These are phyloP conservation scores for Selene dorsalis DNA, from an alignment of 2,797 vertebrate species.

Conservation along the genomic window DNA sequence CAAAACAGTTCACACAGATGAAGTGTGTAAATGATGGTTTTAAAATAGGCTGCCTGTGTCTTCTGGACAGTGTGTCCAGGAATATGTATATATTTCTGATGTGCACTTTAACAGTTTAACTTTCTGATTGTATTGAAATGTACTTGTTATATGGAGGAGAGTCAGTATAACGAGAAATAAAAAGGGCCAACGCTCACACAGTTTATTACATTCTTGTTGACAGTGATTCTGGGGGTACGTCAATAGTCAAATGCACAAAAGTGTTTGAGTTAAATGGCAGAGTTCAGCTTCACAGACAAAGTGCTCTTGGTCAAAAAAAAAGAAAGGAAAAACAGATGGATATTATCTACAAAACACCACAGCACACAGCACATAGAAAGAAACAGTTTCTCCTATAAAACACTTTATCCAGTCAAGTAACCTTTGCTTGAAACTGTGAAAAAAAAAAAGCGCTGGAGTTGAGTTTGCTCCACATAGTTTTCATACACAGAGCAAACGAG, in stretches of 20 bases:
- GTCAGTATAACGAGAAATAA: constrained; percentile 13
- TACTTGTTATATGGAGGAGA: constrained; percentile 1
- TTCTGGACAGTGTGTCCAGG: constrained; percentile 11
- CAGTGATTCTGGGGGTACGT: constrained; percentile 15
- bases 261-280: constrained; percentile 35
- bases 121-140: constrained; percentile 9
- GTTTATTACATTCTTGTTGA: constrained; percentile 25
- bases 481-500: constrained; percentile 54
- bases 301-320: constrained; percentile 48
- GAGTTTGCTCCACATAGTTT: constrained; percentile 34
- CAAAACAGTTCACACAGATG: constrained; percentile 26
- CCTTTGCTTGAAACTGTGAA: constrained; percentile 29
- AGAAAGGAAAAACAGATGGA: constrained; percentile 33
- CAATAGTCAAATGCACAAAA: constrained; percentile 44
- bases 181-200: constrained; percentile 22
- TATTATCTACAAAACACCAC: constrained; percentile 52
- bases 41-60: background rate
- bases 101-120: constrained; percentile 12
- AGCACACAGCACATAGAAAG: constrained; percentile 52
- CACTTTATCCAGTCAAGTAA: constrained; percentile 27
- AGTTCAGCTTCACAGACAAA: constrained; percentile 47
- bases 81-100: constrained; percentile 3
- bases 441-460: constrained; percentile 32
- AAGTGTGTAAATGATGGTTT: constrained; percentile 19
- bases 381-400: constrained; percentile 47